Evolutionary conservation across 2,888 invertebrate species (phyloP).

Genomic region (Acanthosoma haemorrhoidale): DNA sequence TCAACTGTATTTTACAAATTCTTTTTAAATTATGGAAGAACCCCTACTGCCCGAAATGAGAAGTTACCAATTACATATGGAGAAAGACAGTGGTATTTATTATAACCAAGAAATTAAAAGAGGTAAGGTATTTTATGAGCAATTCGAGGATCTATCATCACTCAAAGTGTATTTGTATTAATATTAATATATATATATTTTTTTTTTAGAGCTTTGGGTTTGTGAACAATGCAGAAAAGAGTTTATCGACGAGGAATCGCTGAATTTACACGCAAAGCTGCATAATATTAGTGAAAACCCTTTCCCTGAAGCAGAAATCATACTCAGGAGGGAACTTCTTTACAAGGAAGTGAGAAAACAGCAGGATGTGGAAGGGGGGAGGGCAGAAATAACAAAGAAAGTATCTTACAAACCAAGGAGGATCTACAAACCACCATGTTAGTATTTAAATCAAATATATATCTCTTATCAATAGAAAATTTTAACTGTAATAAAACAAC

Average conservation of each 20-base stretch:
- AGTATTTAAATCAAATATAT: slow-evolving; percentile 17
- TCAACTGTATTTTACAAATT: neutral
- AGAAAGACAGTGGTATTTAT: neutral
- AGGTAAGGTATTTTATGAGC: neutral
- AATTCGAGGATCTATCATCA: too few species aligned
- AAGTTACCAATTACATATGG: neutral
- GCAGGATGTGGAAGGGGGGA: slow-evolving; percentile 26
- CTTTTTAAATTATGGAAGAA: neutral
- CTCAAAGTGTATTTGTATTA: too few species aligned
- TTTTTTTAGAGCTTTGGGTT: slow-evolving; percentile 8
- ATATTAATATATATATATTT: neutral
- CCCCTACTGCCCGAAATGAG: neutral
- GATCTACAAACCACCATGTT: slow-evolving; percentile 34
- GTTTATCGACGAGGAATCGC: slow-evolving; percentile 12
- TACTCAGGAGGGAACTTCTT: slow-evolving; percentile 31
- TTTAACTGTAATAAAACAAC: too few species aligned
- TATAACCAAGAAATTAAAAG: neutral
- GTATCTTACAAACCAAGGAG: slow-evolving; percentile 32
- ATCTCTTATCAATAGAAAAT: too few species aligned
- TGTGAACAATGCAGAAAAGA: slow-evolving; percentile 16
- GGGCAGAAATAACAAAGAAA: slow-evolving; percentile 16
- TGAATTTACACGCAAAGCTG: neutral
- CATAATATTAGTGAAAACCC: neutral
- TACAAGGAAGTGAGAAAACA: slow-evolving; percentile 36
- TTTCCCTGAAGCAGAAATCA: slow-evolving; percentile 24